phyloP scores from a whole-genome alignment of 1,140 invertebrate genomes.

The Meteorus sp. region DNA sequence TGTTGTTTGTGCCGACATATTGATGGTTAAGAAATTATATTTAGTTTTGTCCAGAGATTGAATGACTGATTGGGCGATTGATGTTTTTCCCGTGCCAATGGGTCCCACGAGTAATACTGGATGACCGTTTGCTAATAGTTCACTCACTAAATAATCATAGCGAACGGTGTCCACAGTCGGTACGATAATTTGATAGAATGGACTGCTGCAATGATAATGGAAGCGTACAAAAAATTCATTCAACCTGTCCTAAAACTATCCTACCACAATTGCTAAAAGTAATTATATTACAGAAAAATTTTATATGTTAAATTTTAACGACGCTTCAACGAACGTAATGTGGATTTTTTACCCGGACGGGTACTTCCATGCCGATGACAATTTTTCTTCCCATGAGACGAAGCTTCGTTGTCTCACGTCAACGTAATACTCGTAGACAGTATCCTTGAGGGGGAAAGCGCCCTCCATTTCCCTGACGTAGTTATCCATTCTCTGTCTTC shows the following conservation, averaged over 20 bases:
- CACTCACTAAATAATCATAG: conserved; percentile 71
- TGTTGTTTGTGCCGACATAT: conserved; percentile 85
- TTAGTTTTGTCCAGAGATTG: conserved; percentile 64
- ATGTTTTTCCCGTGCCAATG: conserved; percentile 83
- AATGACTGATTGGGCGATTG: conserved; percentile 70
- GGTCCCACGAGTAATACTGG: conserved; percentile 78
- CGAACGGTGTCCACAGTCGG: conserved; percentile 82
- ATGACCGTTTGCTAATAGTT: conserved; percentile 64
- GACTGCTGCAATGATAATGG: conserved; percentile 42
- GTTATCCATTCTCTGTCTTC: conserved; percentile 77
- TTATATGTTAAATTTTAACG: not conserved
- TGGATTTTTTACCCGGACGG: conserved; percentile 62
- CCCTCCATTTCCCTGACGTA: conserved; percentile 81
- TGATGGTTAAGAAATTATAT: conserved; percentile 72
- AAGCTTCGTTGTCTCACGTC: conserved; percentile 70
- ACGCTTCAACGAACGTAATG: conserved; percentile 10
- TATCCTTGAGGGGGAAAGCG: conserved; percentile 81
- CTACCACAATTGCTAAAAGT: too few species aligned
- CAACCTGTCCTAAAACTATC: not conserved
- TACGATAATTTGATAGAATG: conserved; percentile 81
- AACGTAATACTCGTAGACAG: conserved; percentile 85
- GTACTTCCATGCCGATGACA: conserved; percentile 72
- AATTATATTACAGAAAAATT: not conserved
- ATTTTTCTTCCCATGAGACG: conserved; percentile 76
- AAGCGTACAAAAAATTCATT: not conserved